Percentiles rank a stretch among this genome's conserved stretches.
Conservation (phyloP, 2,113 vertebrate genomes). For the Charina bottae region DNA sequence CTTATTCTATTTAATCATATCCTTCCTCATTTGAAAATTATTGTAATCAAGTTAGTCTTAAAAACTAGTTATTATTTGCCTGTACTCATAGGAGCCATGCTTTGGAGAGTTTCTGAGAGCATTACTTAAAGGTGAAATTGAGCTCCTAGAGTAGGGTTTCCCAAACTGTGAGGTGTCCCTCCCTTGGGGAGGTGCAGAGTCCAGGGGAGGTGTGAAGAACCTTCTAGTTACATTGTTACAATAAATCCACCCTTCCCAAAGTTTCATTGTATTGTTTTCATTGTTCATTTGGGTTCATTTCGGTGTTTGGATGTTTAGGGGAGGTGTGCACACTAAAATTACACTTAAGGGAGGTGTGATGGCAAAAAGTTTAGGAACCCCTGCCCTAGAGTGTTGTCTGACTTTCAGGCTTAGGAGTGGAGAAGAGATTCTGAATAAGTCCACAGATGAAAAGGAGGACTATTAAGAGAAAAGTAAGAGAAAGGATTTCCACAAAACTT, state of each 20-base stretch:
- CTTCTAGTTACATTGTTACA: not conserved
- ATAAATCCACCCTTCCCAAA: not conserved
- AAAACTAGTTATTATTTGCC: not conserved
- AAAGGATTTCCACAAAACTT: not conserved
- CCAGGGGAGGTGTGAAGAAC: not conserved
- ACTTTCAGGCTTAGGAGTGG: not conserved
- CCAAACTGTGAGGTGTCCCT: not conserved
- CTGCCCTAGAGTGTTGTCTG: not conserved
- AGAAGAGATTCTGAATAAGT: not conserved
- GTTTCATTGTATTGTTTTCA: not conserved
- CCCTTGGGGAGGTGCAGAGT: not conserved
- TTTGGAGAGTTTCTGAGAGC: not conserved
- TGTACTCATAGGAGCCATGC: not conserved
- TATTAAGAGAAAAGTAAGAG: not conserved
- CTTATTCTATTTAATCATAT: not conserved
- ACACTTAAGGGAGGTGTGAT: not conserved
- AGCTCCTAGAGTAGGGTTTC: not conserved
- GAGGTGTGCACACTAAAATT: not conserved
- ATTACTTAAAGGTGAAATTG: not conserved
- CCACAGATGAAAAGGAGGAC: not conserved
- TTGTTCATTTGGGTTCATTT: not conserved
- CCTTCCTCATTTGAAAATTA: not conserved
- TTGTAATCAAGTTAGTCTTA: not conserved
- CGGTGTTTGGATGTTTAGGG: not conserved
- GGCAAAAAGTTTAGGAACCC: not conserved